Evolutionary conservation across 2,888 invertebrate species (phyloP).

Genomic region (Dinocampus coccinellae): DNA sequence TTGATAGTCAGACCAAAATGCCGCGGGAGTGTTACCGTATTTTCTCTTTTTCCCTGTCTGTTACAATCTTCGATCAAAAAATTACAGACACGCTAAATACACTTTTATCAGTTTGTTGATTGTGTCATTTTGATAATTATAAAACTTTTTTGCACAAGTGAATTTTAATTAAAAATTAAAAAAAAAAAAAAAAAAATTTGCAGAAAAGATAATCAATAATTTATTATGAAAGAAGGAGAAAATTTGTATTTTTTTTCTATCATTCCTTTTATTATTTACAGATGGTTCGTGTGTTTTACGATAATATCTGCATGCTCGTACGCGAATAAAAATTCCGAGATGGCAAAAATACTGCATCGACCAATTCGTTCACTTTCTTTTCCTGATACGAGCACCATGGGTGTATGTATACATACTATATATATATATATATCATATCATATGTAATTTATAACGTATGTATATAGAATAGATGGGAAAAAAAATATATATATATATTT

Average conservation of each 20-base stretch:
- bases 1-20: slow-evolving; percentile 33
- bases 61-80: background rate
- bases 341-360: slow-evolving; percentile 62
- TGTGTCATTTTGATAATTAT: no score
- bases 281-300: slow-evolving; percentile 26
- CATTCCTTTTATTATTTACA: slow-evolving; percentile 18
- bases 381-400: slow-evolving; percentile 63
- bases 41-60: background rate
- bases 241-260: background rate
- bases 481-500: no score
- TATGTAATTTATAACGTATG: background rate
- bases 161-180: background rate
- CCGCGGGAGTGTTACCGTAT: background rate
- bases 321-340: slow-evolving; percentile 53
- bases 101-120: no score
- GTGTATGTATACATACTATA: slow-evolving; percentile 56
- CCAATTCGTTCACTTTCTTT: slow-evolving; percentile 63
- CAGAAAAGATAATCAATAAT: no score
- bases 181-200: no score
- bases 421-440: background rate
- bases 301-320: slow-evolving; percentile 33
- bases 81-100: slow-evolving; percentile 2
- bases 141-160: no score
- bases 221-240: background rate
- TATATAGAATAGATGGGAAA: background rate